Evolutionary conservation across 2,888 invertebrate species (phyloP).

Genomic region (Aphodius granarius): DNA sequence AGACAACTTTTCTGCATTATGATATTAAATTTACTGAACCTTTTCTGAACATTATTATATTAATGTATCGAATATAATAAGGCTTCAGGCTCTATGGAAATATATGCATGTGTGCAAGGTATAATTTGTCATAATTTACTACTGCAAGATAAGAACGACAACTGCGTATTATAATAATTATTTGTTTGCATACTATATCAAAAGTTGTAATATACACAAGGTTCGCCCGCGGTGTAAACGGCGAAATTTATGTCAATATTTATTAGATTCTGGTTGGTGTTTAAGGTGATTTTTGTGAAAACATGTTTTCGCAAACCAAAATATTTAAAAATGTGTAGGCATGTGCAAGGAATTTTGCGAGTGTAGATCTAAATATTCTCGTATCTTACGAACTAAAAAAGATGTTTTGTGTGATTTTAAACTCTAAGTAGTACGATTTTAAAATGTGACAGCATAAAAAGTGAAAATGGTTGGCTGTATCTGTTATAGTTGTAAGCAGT

Average conservation of each 20-base stretch:
- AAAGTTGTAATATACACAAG: not conserved
- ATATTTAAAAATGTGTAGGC: too few relatives aligned
- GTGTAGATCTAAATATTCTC: too few relatives aligned
- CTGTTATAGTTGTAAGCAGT: too few relatives aligned
- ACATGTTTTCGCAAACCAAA: not conserved
- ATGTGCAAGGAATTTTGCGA: too few relatives aligned
- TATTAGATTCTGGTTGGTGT: not conserved
- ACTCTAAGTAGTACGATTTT: too few relatives aligned
- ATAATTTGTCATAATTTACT: constrained; percentile 8
- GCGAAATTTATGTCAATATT: not conserved
- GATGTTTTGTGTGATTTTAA: too few relatives aligned
- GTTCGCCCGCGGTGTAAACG: not conserved
- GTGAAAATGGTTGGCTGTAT: too few relatives aligned
- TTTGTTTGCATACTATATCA: constrained; percentile 8
- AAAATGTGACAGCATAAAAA: too few relatives aligned
- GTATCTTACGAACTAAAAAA: too few relatives aligned
- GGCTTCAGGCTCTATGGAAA: not conserved
- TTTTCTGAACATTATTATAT: not conserved
- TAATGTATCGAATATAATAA: not conserved
- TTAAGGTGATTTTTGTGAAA: not conserved
- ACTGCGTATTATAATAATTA: constrained; percentile 12
- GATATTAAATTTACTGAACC: too few relatives aligned
- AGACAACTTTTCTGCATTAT: too few relatives aligned
- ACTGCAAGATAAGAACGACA: not conserved
- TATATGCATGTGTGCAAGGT: not conserved